Evolutionary conservation across 2,797 vertebrate species (phyloP), one percentile per base, ranked within the genome.

Genomic region (Molothrus ater): DNA sequence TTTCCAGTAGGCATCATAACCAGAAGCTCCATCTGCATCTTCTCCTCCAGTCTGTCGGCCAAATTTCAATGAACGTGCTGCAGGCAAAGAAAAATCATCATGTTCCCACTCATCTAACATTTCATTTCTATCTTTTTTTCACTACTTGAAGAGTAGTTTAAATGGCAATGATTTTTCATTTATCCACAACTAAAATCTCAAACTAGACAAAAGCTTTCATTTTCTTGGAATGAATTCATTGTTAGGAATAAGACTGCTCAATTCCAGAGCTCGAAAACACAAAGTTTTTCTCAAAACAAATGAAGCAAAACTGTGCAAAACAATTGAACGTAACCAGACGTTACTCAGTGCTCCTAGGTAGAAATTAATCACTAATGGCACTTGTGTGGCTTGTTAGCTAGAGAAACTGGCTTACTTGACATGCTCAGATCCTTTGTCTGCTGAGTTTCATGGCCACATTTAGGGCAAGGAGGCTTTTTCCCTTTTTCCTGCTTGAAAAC

Each of bases 351-450:
- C 65, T 91, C 45, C 50, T 25, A 40, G 40, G 56, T 32, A 90
- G 40, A 72, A 68, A 91, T 36, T 6, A 59, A 48, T 11, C 53
- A 40, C 34, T 28, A 34, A 2, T 36, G 21, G 51, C 38, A 50
- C 9, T 42, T 40, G 22, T 19, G 43, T 6, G 17, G 84, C n/a
- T 61, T 36, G 20, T 43, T 80, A 84, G 76, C 50, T 66, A 81
- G 25, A 54, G 56, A 87, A 74, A 42, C 8, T 50, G 82, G n/a
- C 99, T 99, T 98, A 99, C 99, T 99, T 93, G 99, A 99, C 98
- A 99, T 99, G 99, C 99, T 99, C 80, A 99, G 98, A 91, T 99
- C 99, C 98, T 99, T 99, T 48, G 99, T 99, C 98, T 99, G 98
- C 97, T 99, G 99, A 7, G 99, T 99, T 97, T 99, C 99, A 9